Evolutionary conservation across 2,113 vertebrate species (phyloP).

Genomic region (Malurus alboscapulatus): DNA sequence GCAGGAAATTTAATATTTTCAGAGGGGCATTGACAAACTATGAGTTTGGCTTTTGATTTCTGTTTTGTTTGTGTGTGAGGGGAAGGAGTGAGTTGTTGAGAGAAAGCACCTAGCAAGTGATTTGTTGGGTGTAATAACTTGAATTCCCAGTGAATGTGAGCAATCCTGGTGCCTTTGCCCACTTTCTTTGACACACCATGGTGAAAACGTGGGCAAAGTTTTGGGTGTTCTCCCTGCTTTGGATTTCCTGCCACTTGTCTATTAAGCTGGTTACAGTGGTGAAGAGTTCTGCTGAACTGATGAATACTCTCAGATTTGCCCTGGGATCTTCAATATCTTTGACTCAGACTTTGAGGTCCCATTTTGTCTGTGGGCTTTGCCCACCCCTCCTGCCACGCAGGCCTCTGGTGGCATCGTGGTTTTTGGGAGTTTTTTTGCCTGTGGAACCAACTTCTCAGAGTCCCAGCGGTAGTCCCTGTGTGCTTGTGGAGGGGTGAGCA

Average conservation of each 20-base stretch:
- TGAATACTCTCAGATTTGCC: neutral
- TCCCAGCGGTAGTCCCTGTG: neutral
- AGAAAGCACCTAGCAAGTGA: neutral
- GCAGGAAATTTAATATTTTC: conserved; percentile 60
- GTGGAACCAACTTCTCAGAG: neutral
- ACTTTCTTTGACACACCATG: neutral
- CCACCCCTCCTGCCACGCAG: neutral
- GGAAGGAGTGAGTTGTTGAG: neutral
- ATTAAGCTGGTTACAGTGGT: accelerated
- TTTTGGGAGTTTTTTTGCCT: accelerated
- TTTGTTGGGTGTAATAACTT: neutral
- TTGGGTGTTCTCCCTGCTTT: neutral
- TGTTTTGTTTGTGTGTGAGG: neutral
- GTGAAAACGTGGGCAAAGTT: neutral
- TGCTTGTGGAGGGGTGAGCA: accelerated
- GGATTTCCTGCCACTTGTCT: neutral
- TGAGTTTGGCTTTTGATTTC: conserved; percentile 53
- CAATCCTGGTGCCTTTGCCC: neutral
- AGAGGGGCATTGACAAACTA: conserved; percentile 48
- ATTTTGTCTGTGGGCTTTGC: neutral
- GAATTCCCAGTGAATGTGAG: neutral
- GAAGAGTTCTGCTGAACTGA: neutral
- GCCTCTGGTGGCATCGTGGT: neutral
- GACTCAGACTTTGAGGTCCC: neutral
- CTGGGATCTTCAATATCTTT: neutral